Evolutionary conservation across 2,113 vertebrate species (phyloP).

Genomic region (Calyptomena viridis): DNA sequence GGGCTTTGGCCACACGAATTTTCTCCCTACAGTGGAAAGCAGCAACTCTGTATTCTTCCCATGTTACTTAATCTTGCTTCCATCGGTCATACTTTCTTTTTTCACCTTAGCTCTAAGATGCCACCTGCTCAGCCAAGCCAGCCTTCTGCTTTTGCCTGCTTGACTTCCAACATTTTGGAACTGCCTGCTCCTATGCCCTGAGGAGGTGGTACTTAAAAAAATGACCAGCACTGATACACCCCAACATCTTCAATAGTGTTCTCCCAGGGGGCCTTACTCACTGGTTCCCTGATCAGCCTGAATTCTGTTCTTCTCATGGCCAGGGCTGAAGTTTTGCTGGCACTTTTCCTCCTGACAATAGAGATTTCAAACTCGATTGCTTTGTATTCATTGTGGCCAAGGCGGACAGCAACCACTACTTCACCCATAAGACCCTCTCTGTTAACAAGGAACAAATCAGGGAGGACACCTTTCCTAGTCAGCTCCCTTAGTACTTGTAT

Average conservation of each 20-base stretch:
- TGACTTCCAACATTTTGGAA: background rate
- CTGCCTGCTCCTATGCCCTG: background rate
- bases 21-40: background rate
- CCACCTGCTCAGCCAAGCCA: background rate
- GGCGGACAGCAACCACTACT: accelerated
- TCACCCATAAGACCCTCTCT: background rate
- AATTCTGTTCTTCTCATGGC: background rate
- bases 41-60: background rate
- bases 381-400: background rate
- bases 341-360: background rate
- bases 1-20: background rate
- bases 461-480: background rate
- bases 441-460: background rate
- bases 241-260: background rate
- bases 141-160: background rate
- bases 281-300: background rate
- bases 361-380: background rate
- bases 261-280: background rate
- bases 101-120: background rate
- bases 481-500: background rate
- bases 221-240: background rate
- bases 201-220: background rate
- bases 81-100: background rate
- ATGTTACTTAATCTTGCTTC: background rate
- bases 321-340: background rate